These are phyloP conservation scores for Cephalopterus ornatus DNA, from an alignment of 2,113 vertebrate species.

Conservation along the genomic window DNA sequence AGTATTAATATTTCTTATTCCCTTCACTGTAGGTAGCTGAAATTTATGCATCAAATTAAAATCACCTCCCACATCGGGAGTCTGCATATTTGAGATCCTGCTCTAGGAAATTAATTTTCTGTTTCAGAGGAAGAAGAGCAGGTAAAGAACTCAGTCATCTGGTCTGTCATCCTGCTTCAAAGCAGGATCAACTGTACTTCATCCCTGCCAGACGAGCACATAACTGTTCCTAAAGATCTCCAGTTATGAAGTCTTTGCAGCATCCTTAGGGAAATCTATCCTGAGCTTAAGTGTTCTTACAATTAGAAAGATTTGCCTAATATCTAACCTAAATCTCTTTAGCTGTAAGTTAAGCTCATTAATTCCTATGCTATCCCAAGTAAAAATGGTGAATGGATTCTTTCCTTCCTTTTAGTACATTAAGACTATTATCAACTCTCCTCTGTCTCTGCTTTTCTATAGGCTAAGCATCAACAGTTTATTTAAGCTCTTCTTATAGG, in stretches of 20 bases:
- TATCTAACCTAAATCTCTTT: constrained; percentile 45
- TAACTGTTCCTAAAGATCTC: background rate
- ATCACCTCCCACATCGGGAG: background rate
- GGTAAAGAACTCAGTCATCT: background rate
- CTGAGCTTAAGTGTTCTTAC: background rate
- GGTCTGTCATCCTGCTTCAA: background rate
- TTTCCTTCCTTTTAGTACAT: background rate
- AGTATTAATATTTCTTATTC: background rate
- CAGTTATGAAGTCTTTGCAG: background rate
- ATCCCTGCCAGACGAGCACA: background rate
- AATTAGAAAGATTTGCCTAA: background rate
- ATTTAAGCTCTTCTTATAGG: background rate
- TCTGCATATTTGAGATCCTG: background rate
- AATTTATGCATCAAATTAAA: background rate
- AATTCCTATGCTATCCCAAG: background rate
- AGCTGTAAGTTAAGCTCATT: constrained; percentile 1
- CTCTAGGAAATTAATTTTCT: background rate
- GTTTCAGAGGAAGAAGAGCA: background rate
- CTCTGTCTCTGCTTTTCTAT: background rate
- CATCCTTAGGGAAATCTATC: background rate
- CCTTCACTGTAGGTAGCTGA: background rate
- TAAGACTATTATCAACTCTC: background rate
- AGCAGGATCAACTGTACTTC: background rate
- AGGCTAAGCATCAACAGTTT: background rate
- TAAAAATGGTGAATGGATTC: background rate